phyloP scores from a whole-genome alignment of 2,113 vertebrate genomes.

The Pituophis catenifer region DNA sequence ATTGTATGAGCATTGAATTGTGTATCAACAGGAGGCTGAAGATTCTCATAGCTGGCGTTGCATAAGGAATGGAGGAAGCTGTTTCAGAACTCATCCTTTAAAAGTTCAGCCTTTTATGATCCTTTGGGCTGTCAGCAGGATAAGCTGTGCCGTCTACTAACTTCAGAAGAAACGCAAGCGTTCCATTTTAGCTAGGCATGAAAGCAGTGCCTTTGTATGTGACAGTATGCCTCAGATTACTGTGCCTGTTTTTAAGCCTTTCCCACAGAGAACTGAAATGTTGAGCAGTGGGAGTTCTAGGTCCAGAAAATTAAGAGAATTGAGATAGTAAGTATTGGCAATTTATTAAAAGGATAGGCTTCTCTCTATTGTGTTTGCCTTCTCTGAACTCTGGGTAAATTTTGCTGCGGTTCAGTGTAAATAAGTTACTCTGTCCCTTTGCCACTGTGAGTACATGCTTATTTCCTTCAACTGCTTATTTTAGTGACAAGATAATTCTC shows the following conservation, averaged over 20 bases:
- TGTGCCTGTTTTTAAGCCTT: conserved; percentile 17
- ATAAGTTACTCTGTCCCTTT: conserved; percentile 18
- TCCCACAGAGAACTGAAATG: background rate
- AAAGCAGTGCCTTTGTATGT: background rate
- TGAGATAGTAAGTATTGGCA: background rate
- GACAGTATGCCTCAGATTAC: background rate
- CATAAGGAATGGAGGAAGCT: background rate
- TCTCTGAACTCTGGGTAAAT: background rate
- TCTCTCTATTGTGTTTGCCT: background rate
- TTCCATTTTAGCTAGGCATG: background rate
- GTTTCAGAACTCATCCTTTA: background rate
- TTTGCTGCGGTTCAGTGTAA: conserved; percentile 18
- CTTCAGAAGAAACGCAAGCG: background rate
- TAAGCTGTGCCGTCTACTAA: background rate
- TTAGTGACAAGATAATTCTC: conserved; percentile 44
- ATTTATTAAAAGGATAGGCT: conserved; percentile 9
- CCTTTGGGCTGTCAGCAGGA: background rate
- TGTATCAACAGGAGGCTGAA: background rate
- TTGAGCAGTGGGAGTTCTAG: background rate
- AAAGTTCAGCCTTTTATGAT: background rate
- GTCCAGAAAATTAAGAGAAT: background rate
- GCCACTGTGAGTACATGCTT: background rate
- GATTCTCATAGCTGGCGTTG: background rate
- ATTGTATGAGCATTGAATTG: background rate
- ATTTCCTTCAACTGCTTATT: conserved; percentile 44